Conservation (phyloP, 1,140 invertebrate genomes). For the Oedothorax gibbosus region DNA sequence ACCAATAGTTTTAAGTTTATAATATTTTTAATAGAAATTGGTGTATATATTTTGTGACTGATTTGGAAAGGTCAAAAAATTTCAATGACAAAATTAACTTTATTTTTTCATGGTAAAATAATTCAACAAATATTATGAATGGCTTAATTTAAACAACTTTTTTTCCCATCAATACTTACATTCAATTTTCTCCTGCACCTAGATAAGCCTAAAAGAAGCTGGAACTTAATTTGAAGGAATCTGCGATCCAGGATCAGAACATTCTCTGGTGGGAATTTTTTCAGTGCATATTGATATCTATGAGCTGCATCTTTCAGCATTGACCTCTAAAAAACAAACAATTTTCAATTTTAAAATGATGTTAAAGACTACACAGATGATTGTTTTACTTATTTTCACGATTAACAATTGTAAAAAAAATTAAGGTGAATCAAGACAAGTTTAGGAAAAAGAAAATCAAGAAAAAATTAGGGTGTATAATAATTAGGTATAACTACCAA, state of each 20-base stretch:
- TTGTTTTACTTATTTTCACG: not conserved
- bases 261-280: slow-evolving; percentile 82
- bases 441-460: too few relatives aligned
- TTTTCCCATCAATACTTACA: slow-evolving; percentile 74
- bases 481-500: too few relatives aligned
- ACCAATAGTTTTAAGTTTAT: too few relatives aligned
- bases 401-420: too few relatives aligned
- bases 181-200: slow-evolving; percentile 93
- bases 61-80: too few relatives aligned
- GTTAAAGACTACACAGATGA: not conserved
- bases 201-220: slow-evolving; percentile 89
- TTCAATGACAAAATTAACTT: too few relatives aligned
- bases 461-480: not conserved
- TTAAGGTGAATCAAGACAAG: too few relatives aligned
- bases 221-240: slow-evolving; percentile 87
- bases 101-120: too few relatives aligned
- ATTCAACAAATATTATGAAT: too few relatives aligned
- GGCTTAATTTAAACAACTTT: too few relatives aligned
- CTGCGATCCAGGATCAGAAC: slow-evolving; percentile 67
- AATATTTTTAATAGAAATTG: too few relatives aligned
- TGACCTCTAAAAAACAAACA: slow-evolving; percentile 70
- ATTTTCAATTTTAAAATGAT: not conserved
- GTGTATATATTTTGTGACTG: too few relatives aligned
- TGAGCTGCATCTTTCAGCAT: slow-evolving; percentile 92
- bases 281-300: slow-evolving; percentile 93